A percentile compares a stretch with the other conserved stretches of the same genome.
Evolutionary conservation across 1,140 invertebrate species (phyloP).

Genomic region (Heliconius hermathena): DNA sequence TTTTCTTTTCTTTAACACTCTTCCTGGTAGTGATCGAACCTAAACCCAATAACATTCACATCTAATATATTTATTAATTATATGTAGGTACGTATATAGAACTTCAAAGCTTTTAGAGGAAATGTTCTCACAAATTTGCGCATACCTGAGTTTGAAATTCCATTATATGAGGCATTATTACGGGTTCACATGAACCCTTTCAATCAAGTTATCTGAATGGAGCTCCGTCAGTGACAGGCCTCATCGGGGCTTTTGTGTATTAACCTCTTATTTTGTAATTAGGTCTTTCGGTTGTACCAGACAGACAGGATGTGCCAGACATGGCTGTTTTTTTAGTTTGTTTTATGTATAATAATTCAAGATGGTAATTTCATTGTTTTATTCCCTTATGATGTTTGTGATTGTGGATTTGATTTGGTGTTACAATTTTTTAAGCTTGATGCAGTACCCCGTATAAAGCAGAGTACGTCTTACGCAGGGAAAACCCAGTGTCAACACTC

Average conservation of each 20-base stretch:
- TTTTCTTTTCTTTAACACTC: too few species aligned
- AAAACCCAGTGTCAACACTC: too few species aligned
- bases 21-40: too few species aligned
- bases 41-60: too few species aligned
- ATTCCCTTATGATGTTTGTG: too few species aligned
- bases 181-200: slow-evolving; percentile 62
- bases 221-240: slow-evolving; percentile 63
- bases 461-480: too few species aligned
- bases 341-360: neutral
- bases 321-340: neutral
- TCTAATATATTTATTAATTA: neutral
- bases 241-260: slow-evolving; percentile 57
- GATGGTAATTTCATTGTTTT: neutral
- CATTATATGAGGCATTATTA: slow-evolving; percentile 56
- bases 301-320: slow-evolving; percentile 49
- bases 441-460: too few species aligned
- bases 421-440: neutral
- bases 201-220: slow-evolving; percentile 65
- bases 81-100: neutral
- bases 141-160: slow-evolving; percentile 54
- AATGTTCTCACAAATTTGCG: slow-evolving; percentile 44
- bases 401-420: too few species aligned
- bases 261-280: slow-evolving; percentile 68
- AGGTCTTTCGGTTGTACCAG: slow-evolving; percentile 39
- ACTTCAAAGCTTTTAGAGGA: neutral